phyloP scores from a whole-genome alignment of 1,140 invertebrate genomes.

The Drosophila ambigua region DNA sequence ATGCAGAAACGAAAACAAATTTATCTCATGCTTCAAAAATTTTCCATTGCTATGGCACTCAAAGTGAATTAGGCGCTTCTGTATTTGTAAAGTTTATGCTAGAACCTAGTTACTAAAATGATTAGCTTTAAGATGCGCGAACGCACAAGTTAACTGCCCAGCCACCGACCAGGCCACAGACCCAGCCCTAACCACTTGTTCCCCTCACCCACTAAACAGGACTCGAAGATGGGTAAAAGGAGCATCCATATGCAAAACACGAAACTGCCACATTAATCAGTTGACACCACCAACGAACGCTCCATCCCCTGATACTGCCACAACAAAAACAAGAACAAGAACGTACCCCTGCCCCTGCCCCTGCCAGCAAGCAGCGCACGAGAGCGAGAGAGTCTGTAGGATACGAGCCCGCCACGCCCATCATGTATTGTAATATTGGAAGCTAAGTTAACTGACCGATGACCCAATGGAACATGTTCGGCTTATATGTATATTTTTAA shows the following conservation, averaged over 20 bases:
- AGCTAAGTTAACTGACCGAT: conserved; percentile 67
- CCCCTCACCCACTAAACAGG: conserved; percentile 33
- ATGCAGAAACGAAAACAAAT: conserved; percentile 56
- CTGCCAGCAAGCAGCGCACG: conserved; percentile 29
- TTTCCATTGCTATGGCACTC: conserved; percentile 66
- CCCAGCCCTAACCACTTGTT: conserved; percentile 23
- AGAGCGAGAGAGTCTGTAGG: conserved; percentile 38
- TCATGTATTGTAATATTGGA: conserved; percentile 64
- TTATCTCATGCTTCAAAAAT: conserved; percentile 81
- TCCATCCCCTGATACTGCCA: conserved; percentile 61
- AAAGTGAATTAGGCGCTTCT: conserved; percentile 77
- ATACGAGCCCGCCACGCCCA: conserved; percentile 25
- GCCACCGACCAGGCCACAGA: conserved; percentile 5
- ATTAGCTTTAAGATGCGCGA: conserved; percentile 71
- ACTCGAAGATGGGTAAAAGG: conserved; percentile 23
- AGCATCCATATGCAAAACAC: conserved; percentile 46
- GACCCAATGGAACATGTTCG: conserved; percentile 41
- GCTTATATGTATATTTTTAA: conserved; percentile 61
- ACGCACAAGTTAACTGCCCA: conserved; percentile 54
- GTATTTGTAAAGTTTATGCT: conserved; percentile 71
- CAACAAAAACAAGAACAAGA: conserved; percentile 25
- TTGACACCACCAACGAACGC: conserved; percentile 15
- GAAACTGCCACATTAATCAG: conserved; percentile 68
- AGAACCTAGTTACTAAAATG: conserved; percentile 71
- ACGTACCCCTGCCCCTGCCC: conserved; percentile 10